phyloP scores from a whole-genome alignment of 2,797 vertebrate species.

The Tragelaphus eurycerus region DNA sequence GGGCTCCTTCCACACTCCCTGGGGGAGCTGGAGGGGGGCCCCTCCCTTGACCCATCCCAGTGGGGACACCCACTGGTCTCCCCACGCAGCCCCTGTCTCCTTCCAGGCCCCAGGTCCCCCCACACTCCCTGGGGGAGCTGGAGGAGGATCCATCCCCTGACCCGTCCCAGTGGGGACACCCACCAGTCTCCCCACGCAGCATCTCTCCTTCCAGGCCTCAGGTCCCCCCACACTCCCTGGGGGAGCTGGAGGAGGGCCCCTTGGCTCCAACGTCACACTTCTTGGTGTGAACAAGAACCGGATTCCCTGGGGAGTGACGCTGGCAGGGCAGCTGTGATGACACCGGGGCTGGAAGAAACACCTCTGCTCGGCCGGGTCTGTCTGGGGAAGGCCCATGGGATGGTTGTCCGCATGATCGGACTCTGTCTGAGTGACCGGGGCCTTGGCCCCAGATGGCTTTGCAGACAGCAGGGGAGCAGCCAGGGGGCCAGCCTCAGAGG shows the following conservation, averaged over 20 bases:
- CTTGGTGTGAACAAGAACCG: conserved; percentile 62
- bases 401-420: not conserved
- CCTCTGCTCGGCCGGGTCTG: conserved; percentile 10
- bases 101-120: not conserved
- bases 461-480: not conserved
- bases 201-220: not conserved
- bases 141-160: not conserved
- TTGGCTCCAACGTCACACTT: not conserved
- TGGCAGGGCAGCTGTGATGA: not conserved
- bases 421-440: not conserved
- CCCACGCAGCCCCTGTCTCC: not conserved
- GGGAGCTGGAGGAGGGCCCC: not conserved
- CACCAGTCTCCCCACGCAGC: not conserved
- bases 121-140: not conserved
- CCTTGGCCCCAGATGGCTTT: not conserved
- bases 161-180: not conserved
- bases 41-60: not conserved
- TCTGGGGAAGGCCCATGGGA: not conserved
- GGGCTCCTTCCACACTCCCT: not conserved
- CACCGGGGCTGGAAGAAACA: conserved; percentile 37
- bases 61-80: not conserved
- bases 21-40: not conserved
- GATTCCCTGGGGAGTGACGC: conserved; percentile 66
- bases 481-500: not conserved
- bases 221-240: not conserved